phyloP scores from a whole-genome alignment of 2,113 vertebrate genomes.

The Anolis sagrei region DNA sequence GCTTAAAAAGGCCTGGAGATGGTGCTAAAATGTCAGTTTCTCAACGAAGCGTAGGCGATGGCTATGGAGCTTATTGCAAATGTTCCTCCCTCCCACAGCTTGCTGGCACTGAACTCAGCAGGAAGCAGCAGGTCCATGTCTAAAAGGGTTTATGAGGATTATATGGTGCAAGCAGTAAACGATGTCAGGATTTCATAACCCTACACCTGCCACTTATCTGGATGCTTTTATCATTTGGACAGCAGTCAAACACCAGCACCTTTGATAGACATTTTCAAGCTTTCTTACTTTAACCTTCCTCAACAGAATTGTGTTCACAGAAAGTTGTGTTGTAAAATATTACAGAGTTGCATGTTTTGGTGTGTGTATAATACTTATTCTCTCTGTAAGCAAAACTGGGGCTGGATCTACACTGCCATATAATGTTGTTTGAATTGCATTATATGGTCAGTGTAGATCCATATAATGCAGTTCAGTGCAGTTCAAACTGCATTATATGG shows the following conservation, averaged over 20 bases:
- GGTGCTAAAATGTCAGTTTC: slow-evolving; percentile 22
- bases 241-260: not conserved
- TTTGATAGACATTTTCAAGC: not conserved
- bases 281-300: not conserved
- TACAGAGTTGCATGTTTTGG: not conserved
- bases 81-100: slow-evolving; percentile 1
- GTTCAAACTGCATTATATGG: too few relatives aligned
- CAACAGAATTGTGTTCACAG: not conserved
- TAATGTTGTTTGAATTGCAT: too few relatives aligned
- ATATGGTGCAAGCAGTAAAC: not conserved
- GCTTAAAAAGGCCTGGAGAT: slow-evolving; percentile 27
- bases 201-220: not conserved
- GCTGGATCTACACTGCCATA: too few relatives aligned
- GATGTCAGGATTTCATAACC: not conserved
- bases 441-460: too few relatives aligned
- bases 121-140: not conserved
- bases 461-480: too few relatives aligned
- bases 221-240: not conserved
- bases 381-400: not conserved
- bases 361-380: not conserved
- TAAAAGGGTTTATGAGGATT: not conserved
- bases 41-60: slow-evolving; percentile 3
- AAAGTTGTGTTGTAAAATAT: not conserved
- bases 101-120: not conserved
- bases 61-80: not conserved